Base-by-base conservation (phyloP, 2,888 invertebrate species). In the Nemotelus nigrinus region DNA sequence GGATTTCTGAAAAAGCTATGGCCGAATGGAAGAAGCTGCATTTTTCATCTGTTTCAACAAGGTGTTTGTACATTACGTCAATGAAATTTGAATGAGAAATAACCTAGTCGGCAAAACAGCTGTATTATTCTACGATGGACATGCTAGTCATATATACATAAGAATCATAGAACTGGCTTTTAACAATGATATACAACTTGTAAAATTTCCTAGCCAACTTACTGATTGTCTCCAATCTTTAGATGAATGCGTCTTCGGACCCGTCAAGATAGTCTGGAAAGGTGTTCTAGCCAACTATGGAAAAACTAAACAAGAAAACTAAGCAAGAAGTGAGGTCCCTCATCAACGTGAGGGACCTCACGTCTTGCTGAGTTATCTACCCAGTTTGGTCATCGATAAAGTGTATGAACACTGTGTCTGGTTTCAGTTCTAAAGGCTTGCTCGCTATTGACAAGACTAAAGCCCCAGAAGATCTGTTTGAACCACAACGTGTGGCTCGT, bases 101-200 rank as follows among this genome's bases (percentile, higher is more conserved):
- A 43, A 70, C 47, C n/a, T 53, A n/a, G 53, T 48, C 47, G 47
- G 48, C 45, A 45, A 78, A 76, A 44, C 64, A 70, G 78, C 78
- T 3, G 10, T 78, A 8, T 44, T 76, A 4, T 57, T 78, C 0
- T 76, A 78, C 63, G 72, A 78, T 64, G 72, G 65, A 65, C 76
- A 76, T 10, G 68, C 78, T 10, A 77, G 78, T 45, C 77, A 78
- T 72, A 77, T 77, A 68, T 72, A 76, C 57, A 71, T 78, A n/a
- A 39, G 78, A 48, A 78, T 78, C 39, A 65, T 78, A n/a, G 77
- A 78, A 67, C 47, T 44, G 39, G 65, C 72, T 7, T 70, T 70
- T 10, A 78, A 71, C 10, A 78, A 78, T 2, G 70, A 76, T 57
- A 70, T 77, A 47, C 77, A 78, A 60, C 67, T 77, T 0, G 58